These are phyloP conservation scores for Eleutherodactylus coqui DNA, from an alignment of 2,797 vertebrate species.

Conservation along the genomic window DNA sequence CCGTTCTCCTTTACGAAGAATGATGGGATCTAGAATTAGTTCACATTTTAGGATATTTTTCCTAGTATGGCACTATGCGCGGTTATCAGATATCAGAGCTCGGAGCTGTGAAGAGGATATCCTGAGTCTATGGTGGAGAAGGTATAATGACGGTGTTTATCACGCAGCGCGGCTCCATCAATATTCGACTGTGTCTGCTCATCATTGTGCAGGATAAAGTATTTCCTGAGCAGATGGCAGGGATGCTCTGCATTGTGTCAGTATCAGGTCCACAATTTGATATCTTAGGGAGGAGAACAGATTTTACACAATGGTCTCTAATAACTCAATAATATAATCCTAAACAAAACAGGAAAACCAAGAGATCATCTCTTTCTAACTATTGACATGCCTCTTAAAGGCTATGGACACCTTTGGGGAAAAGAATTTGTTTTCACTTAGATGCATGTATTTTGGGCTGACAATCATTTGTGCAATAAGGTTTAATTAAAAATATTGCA, in stretches of 20 bases:
- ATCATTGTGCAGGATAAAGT: slow-evolving; percentile 5
- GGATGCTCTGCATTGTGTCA: slow-evolving; percentile 1
- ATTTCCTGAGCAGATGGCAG: slow-evolving; percentile 32
- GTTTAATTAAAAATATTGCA: no score
- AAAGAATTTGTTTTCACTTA: no score
- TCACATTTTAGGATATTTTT: background rate
- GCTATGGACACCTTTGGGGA: no score
- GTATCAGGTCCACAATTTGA: slow-evolving; percentile 10
- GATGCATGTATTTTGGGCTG: no score
- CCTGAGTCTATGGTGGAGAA: background rate
- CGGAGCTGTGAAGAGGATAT: slow-evolving; percentile 14
- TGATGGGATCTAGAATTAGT: background rate
- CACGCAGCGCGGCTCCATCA: background rate
- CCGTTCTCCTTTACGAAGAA: background rate
- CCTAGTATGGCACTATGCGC: background rate
- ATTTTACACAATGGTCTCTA: background rate
- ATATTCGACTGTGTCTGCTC: background rate
- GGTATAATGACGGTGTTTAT: background rate
- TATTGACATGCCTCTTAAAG: no score
- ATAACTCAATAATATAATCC: background rate
- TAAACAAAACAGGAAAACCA: background rate
- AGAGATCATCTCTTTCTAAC: no score
- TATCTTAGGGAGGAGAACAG: background rate
- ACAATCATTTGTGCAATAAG: no score
- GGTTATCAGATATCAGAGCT: background rate